Base-by-base conservation (phyloP, 2,888 invertebrate species). In the Spilarctia lutea region DNA sequence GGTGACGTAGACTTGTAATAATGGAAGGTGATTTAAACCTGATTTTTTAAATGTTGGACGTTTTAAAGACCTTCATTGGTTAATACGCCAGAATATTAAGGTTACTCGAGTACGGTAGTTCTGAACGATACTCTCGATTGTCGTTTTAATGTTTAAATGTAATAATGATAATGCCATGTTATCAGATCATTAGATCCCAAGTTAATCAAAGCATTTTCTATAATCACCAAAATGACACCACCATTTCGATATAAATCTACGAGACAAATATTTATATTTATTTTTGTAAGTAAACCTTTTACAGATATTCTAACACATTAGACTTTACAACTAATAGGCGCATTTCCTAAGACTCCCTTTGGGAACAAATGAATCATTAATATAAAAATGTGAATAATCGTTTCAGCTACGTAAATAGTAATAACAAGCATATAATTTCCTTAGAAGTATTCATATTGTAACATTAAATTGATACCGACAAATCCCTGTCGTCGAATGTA, bases 401-500 rank as follows among this genome's bases (percentile, higher is more conserved):
- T 13, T 27, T 60, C 16, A 27, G 13, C 60, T 16, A 16, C 10
- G 3, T 60, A 3, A 27, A 27, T 60, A 60, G 11, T 56, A 56
- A 27, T 60, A 6, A 3, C 52, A 56, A 20, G 3, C 2, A 24
- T 24, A 3, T 65, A 30, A 11, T 24, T 0, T 24, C 11, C 39
- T 24, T 3, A 24, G 8, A 39, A 24, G 2, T 27, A 16, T 68
- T 7, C 27, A 20, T 30, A 45, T 27, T 68, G 68, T 13, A 52
- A 35, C 20, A 45, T 45, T 68, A 24, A 69, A 24, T 45, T n/a
- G 27, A 52, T 30, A 48, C 39, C 63, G 48, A 75, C 42, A 69
- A 65, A 68, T 72, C 52, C 27, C 35, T 8, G 13, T 65, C 63
- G 65, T 65, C 39, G 35, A 71, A 67, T 68, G 39, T 60, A 67